Percentiles rank a stretch among this genome's conserved stretches.
phyloP scores from a whole-genome alignment of 2,113 vertebrate species.

The Rhineura floridana region DNA sequence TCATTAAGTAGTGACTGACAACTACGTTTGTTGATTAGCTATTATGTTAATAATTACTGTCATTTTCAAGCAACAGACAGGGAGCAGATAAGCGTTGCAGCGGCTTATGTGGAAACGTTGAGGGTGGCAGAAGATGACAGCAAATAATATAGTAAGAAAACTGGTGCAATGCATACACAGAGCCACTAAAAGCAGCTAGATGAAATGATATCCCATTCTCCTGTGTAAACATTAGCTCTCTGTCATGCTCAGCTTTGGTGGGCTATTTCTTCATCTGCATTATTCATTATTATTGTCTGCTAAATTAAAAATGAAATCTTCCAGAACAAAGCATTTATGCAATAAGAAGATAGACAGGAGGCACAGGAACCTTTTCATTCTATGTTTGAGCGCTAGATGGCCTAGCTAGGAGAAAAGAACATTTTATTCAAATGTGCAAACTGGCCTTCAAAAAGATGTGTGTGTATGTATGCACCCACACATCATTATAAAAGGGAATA shows the following conservation, averaged over 20 bases:
- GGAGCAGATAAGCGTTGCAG: slow-evolving; percentile 13
- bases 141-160: not conserved
- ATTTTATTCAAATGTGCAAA: slow-evolving; percentile 18
- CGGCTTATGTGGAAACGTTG: slow-evolving; percentile 5
- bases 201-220: slow-evolving; percentile 14
- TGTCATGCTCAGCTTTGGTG: slow-evolving; percentile 25
- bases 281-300: slow-evolving; percentile 45
- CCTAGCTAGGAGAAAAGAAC: slow-evolving; percentile 8
- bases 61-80: slow-evolving; percentile 46
- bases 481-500: not conserved
- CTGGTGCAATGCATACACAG: slow-evolving; percentile 4
- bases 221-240: slow-evolving; percentile 20
- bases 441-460: slow-evolving; percentile 6
- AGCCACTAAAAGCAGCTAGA: slow-evolving; percentile 40
- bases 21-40: slow-evolving; percentile 49
- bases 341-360: slow-evolving; percentile 33
- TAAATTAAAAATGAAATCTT: slow-evolving; percentile 28
- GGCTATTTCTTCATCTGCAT: not conserved
- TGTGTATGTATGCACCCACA: fast-evolving
- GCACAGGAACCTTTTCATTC: slow-evolving; percentile 8
- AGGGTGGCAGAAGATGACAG: not conserved
- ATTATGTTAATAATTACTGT: slow-evolving; percentile 45
- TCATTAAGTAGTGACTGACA: slow-evolving; percentile 43
- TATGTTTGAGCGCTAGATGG: not conserved
- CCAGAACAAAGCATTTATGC: slow-evolving; percentile 14